phyloP scores from a whole-genome alignment of 1,140 invertebrate genomes.

The Sminthurides bifidus region DNA sequence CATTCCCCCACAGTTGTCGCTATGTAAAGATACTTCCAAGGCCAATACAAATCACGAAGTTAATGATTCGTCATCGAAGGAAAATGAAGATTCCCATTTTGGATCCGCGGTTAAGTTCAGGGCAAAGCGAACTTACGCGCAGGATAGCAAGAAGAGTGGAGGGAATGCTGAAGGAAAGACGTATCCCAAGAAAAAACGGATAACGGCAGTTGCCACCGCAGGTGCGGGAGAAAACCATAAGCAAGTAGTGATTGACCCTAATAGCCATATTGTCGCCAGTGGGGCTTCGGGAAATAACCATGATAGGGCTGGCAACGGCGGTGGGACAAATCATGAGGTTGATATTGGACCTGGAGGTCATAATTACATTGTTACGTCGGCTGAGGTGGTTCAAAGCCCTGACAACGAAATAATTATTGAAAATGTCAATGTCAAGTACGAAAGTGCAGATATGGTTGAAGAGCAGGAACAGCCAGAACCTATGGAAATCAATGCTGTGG shows the following conservation, averaged over 20 bases:
- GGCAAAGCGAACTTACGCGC: not conserved
- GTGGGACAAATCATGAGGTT: too few species aligned
- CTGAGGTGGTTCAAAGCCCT: not conserved
- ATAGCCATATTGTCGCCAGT: not conserved
- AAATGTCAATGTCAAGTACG: not conserved
- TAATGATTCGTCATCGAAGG: not conserved
- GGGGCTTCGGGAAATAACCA: not conserved
- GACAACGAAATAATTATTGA: conserved; percentile 5
- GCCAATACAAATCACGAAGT: not conserved
- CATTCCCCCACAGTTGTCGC: not conserved
- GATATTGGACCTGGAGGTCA: too few species aligned
- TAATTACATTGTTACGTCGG: not conserved
- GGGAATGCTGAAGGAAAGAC: too few species aligned
- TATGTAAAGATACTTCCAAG: not conserved
- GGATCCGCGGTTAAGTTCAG: not conserved
- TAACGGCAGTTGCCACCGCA: not conserved
- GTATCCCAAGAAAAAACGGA: conserved; percentile 4
- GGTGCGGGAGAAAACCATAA: not conserved
- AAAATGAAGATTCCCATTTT: conserved; percentile 3
- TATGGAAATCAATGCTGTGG: not conserved
- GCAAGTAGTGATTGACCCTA: not conserved
- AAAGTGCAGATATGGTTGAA: not conserved
- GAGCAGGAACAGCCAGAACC: not conserved
- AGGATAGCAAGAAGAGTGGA: not conserved
- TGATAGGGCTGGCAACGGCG: not conserved